Conservation (phyloP, 2,888 invertebrate species). For the Clusia tigrina region DNA sequence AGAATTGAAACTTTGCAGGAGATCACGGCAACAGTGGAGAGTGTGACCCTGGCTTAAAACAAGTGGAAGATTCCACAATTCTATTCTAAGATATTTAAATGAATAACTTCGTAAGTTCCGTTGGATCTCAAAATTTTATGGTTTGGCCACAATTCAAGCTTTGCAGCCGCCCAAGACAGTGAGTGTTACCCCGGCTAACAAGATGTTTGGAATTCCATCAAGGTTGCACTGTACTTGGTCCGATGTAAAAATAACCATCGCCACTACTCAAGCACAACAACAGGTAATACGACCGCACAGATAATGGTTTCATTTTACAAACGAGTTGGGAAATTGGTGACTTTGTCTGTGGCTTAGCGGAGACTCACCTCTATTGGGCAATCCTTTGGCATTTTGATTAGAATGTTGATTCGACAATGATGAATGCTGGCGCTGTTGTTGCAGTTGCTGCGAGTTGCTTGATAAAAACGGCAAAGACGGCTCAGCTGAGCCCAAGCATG, state of each 20-base stretch:
- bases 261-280: not conserved
- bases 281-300: not conserved
- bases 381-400: constrained; percentile 64
- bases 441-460: constrained; percentile 37
- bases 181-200: too few species aligned
- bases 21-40: too few species aligned
- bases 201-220: too few species aligned
- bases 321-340: not conserved
- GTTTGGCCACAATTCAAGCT: too few species aligned
- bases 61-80: too few species aligned
- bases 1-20: too few species aligned
- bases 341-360: not conserved
- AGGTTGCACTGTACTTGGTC: not conserved
- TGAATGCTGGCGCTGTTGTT: constrained; percentile 57
- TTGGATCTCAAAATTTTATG: too few species aligned
- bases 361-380: constrained; percentile 63
- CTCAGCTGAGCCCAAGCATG: constrained; percentile 43
- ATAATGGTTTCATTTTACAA: not conserved
- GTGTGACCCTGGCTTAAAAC: too few species aligned
- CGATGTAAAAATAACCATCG: too few species aligned
- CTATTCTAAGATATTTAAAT: too few species aligned
- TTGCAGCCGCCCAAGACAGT: too few species aligned
- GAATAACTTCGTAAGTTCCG: too few species aligned
- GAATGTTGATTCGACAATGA: constrained; percentile 59
- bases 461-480: constrained; percentile 25